Evolutionary conservation across 2,797 vertebrate genomes (phyloP), one percentile per base, ranked within the genome.

Genomic region (Muraenolepis orangiensis): DNA sequence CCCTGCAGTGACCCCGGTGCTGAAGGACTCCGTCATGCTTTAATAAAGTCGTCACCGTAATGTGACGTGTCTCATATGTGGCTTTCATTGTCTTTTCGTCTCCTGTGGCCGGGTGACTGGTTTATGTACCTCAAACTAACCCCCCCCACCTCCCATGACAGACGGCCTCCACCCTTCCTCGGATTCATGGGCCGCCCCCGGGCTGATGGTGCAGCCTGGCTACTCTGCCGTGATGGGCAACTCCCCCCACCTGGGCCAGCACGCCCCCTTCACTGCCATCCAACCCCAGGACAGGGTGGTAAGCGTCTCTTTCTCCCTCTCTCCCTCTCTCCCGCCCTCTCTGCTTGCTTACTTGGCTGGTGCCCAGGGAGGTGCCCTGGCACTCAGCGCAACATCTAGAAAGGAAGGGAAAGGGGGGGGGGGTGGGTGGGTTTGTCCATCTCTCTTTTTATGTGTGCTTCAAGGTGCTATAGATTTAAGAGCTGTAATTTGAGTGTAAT

Each of bases 221-320:
- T 98, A 95, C 76, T 88, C 96, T 72, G 87, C 94, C 75, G 91
- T 98, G 90, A 87, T 96, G 84, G 94, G 95, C 0, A 95, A 94
- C 83, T 91, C 94, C 81, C 92, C 93, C 78, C 93, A 94, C 87
- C 87, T 93, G 76, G 92, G 91, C 0, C 96, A 95, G 86, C 87
- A 95, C 10, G 79, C 91, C 1, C 89, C 94, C 72, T 98, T 98
- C 76, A 92, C 93, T 68, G 90, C 94, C 84, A 94, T 98, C 85
- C 97, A 97, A 81, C 94, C 96, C 76, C 96, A 98, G 23, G 97
- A 97, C 81, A 95, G 95, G 89, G 94, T 96, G 96, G 97, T 98
- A 93, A 93, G 90, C 79, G 69, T 61, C 34, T 10, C 72, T 23
- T 77, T 75, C 18, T 80, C 46, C 78, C 79, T 76, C 57, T 69